A percentile compares a stretch with the other conserved stretches of the same genome.
Conservation (phyloP, 2,113 vertebrate species). For the Parus major region DNA sequence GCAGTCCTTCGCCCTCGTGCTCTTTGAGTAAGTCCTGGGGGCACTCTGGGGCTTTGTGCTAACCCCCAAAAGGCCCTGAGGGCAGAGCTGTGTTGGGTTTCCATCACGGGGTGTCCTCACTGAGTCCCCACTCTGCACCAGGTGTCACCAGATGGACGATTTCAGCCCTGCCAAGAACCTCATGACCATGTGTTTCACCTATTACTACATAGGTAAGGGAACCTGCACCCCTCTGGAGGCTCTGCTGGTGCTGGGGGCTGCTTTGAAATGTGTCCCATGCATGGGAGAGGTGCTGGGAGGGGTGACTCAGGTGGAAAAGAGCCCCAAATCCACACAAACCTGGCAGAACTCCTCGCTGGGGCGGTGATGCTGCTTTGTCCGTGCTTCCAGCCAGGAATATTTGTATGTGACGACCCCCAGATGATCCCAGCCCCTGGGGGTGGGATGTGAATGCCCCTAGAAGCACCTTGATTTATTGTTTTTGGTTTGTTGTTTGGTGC, state of each 20-base stretch:
- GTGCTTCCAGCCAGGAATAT: not conserved
- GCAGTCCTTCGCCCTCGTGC: conserved; percentile 94
- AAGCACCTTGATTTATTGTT: not conserved
- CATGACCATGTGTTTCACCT: conserved; percentile 99
- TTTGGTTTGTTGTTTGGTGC: not conserved
- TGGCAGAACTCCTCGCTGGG: accelerated
- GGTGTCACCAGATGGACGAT: conserved; percentile 96
- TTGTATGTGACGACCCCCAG: accelerated
- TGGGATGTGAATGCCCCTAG: not conserved
- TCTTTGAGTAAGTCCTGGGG: conserved; percentile 90
- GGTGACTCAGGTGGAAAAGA: not conserved
- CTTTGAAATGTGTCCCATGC: not conserved
- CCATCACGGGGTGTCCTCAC: accelerated
- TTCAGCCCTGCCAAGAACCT: conserved; percentile 96
- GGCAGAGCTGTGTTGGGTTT: not conserved
- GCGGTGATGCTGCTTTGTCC: not conserved
- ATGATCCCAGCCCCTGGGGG: not conserved
- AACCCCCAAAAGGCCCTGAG: not conserved
- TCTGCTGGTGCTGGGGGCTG: not conserved
- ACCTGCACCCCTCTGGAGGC: accelerated
- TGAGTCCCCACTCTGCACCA: not conserved
- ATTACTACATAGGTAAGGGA: conserved; percentile 88
- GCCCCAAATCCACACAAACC: not conserved
- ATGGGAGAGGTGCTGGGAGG: not conserved
- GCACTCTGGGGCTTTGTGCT: accelerated